phyloP scores from a whole-genome alignment of 2,113 vertebrate species.

The Damaliscus lunatus region DNA sequence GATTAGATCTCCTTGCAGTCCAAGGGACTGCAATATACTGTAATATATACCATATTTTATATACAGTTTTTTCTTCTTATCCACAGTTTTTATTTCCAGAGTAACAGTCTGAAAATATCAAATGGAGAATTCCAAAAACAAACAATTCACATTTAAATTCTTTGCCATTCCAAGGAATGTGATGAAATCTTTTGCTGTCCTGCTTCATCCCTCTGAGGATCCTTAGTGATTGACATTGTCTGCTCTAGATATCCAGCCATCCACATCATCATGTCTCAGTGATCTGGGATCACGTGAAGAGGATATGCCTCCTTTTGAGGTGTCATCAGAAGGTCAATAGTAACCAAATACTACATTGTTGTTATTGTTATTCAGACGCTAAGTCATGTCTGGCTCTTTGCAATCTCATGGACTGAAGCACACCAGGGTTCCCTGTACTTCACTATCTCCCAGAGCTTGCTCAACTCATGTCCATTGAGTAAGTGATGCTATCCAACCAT shows the following conservation, averaged over 20 bases:
- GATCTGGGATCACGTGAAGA: not conserved
- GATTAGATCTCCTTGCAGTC: not conserved
- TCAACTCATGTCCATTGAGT: not conserved
- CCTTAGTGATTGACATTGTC: not conserved
- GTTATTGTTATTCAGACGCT: not conserved
- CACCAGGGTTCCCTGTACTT: not conserved
- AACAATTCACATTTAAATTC: not conserved
- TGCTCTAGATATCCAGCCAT: not conserved
- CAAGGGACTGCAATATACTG: not conserved
- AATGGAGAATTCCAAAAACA: not conserved
- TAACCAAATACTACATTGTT: not conserved
- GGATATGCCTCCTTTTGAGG: not conserved
- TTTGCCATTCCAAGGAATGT: not conserved
- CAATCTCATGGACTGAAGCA: not conserved
- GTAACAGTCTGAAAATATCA: not conserved
- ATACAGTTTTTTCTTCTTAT: not conserved
- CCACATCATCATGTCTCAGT: not conserved
- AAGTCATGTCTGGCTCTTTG: not conserved
- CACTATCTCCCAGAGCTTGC: not conserved
- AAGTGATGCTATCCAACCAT: not conserved
- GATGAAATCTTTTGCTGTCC: not conserved
- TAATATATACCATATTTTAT: not conserved
- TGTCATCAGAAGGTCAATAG: not conserved
- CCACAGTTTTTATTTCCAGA: not conserved
- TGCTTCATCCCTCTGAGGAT: not conserved